phyloP scores from a whole-genome alignment of 1,140 invertebrate genomes.

The Batillaria attramentaria region DNA sequence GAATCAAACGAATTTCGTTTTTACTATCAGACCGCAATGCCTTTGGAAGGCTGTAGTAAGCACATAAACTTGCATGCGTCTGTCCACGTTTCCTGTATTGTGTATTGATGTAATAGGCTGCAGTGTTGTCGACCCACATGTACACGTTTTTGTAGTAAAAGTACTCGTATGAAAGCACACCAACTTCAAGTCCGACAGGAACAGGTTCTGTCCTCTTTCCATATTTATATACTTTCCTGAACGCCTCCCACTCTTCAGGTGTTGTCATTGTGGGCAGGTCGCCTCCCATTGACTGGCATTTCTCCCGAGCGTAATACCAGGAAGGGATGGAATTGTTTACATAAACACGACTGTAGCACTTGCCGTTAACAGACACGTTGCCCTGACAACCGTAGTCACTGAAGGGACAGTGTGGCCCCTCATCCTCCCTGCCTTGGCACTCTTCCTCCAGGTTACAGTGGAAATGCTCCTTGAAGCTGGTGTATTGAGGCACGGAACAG shows the following conservation, averaged over 20 bases:
- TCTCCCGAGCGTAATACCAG: not conserved
- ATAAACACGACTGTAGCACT: too few relatives aligned
- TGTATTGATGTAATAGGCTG: too few relatives aligned
- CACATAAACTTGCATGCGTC: not conserved
- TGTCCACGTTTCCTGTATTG: not conserved
- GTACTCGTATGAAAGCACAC: not conserved
- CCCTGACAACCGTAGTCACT: not conserved
- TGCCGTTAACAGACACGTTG: not conserved
- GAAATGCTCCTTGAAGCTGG: slow-evolving; percentile 15
- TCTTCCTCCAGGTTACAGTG: slow-evolving; percentile 12
- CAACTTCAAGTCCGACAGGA: not conserved
- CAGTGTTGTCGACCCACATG: slow-evolving; percentile 17
- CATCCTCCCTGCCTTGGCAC: slow-evolving; percentile 14
- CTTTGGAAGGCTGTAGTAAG: too few relatives aligned
- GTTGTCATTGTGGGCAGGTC: not conserved
- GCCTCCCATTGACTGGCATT: slow-evolving; percentile 10
- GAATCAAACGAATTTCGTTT: too few relatives aligned
- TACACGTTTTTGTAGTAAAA: slow-evolving; percentile 8
- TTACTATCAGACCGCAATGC: too few relatives aligned
- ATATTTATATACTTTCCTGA: not conserved
- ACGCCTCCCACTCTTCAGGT: not conserved
- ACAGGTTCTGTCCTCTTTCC: too few relatives aligned
- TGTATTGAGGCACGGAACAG: slow-evolving; percentile 16
- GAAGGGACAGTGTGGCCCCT: slow-evolving; percentile 1
- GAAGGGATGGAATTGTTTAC: not conserved